These are phyloP conservation scores for Rhinatrema bivittatum DNA, from an alignment of 2,797 vertebrate species.

Conservation along the genomic window DNA sequence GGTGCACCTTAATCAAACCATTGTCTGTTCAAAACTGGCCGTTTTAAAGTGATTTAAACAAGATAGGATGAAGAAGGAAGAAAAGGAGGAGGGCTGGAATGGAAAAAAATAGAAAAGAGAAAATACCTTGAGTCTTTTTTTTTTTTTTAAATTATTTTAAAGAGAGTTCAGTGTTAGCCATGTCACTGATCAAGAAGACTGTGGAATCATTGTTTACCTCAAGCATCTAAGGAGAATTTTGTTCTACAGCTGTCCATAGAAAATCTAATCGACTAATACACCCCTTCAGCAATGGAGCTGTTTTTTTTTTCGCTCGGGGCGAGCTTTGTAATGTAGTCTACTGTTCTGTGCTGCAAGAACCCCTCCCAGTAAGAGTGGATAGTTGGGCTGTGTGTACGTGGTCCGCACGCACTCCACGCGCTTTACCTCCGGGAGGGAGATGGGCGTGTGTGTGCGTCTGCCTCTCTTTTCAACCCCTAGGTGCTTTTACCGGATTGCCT, in stretches of 20 bases:
- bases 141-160: neutral
- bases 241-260: constrained; percentile 44
- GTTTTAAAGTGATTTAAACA: constrained; percentile 69
- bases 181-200: constrained; percentile 45
- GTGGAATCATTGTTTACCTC: constrained; percentile 43
- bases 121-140: constrained; percentile 2
- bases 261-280: constrained; percentile 48
- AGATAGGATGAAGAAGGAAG: neutral
- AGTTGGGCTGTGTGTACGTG: too few species aligned
- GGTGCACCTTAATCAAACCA: constrained; percentile 45
- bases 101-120: constrained; percentile 35
- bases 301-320: constrained; percentile 36
- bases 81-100: constrained; percentile 33
- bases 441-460: constrained; percentile 16
- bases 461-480: constrained; percentile 33
- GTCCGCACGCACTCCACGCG: neutral
- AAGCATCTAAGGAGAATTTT: constrained; percentile 48
- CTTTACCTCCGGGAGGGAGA: constrained; percentile 1
- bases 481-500: constrained; percentile 44
- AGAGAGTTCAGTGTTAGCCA: constrained; percentile 44
- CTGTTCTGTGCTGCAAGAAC: constrained; percentile 39
- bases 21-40: constrained; percentile 44
- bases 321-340: constrained; percentile 45
- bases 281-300: constrained; percentile 39
- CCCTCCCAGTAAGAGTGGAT: constrained; percentile 40